These are phyloP conservation scores for Phlogophora meticulosa DNA, from an alignment of 2,888 invertebrate genomes.

Conservation along the genomic window DNA sequence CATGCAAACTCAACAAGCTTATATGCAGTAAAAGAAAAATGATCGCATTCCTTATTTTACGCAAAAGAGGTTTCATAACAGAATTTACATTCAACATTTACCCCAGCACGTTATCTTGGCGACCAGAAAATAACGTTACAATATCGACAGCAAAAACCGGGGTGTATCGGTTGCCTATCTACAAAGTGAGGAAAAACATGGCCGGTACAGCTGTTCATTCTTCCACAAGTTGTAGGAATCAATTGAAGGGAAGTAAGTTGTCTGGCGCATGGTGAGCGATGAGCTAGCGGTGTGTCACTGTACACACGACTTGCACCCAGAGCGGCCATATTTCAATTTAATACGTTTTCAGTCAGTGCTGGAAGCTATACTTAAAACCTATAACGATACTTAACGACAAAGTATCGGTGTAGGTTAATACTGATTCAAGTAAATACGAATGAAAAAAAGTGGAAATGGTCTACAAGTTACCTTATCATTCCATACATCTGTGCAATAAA, in stretches of 20 bases:
- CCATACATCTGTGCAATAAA: too few species aligned
- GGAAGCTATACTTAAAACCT: not conserved
- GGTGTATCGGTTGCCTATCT: constrained; percentile 8
- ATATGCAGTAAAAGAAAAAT: not conserved
- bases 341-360: constrained; percentile 10
- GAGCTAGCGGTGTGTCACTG: constrained; percentile 21
- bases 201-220: constrained; percentile 33
- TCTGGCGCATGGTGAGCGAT: constrained; percentile 49
- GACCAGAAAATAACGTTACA: constrained; percentile 37
- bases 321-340: constrained; percentile 31
- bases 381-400: not conserved
- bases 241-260: constrained; percentile 53
- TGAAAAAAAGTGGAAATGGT: too few species aligned
- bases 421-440: constrained; percentile 3
- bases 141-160: constrained; percentile 3
- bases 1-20: constrained; percentile 1
- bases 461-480: too few species aligned
- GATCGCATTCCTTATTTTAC: not conserved
- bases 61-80: not conserved
- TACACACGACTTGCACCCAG: constrained; percentile 19
- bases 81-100: constrained; percentile 22
- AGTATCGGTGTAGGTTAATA: not conserved
- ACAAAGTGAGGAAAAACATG: constrained; percentile 30
- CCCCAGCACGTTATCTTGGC: constrained; percentile 8
- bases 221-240: constrained; percentile 45